Percentiles rank a stretch among this genome's conserved stretches.
Evolutionary conservation across 2,113 vertebrate genomes (phyloP).

Genomic region (Odobenus rosmarus): DNA sequence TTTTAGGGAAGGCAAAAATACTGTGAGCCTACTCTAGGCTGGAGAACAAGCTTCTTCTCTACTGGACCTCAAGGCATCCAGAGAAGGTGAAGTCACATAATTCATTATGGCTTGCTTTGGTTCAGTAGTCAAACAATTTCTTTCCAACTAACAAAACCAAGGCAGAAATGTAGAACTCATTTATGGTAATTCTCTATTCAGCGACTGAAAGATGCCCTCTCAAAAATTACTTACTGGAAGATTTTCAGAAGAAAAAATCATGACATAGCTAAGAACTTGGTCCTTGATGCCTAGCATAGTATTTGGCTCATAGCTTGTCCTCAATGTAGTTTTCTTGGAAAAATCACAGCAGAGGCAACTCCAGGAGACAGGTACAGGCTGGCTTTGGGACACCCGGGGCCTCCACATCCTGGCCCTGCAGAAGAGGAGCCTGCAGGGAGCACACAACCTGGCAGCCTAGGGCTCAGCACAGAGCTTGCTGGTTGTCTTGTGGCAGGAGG

Average conservation of each 20-base stretch:
- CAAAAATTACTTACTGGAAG: neutral
- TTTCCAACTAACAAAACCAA: constrained; percentile 14
- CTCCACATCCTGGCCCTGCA: neutral
- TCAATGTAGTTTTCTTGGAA: neutral
- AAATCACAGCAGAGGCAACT: neutral
- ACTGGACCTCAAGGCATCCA: neutral
- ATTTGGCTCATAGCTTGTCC: neutral
- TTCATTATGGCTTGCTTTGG: neutral
- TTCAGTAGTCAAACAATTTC: neutral
- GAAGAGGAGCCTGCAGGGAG: neutral
- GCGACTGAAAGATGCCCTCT: constrained; percentile 10
- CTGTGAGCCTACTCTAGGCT: rapidly evolving
- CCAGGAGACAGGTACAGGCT: neutral
- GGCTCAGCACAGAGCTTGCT: neutral
- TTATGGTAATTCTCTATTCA: neutral
- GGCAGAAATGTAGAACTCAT: neutral
- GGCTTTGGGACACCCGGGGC: too few relatives aligned
- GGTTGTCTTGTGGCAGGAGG: neutral
- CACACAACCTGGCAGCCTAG: too few relatives aligned
- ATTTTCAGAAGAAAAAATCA: constrained; percentile 28
- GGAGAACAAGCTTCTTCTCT: neutral
- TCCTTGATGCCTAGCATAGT: neutral
- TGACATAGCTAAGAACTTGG: neutral
- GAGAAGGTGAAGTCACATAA: neutral
- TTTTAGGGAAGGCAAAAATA: neutral